These are phyloP conservation scores for Steatornis caripensis DNA, from an alignment of 2,113 vertebrate genomes.

Conservation along the genomic window DNA sequence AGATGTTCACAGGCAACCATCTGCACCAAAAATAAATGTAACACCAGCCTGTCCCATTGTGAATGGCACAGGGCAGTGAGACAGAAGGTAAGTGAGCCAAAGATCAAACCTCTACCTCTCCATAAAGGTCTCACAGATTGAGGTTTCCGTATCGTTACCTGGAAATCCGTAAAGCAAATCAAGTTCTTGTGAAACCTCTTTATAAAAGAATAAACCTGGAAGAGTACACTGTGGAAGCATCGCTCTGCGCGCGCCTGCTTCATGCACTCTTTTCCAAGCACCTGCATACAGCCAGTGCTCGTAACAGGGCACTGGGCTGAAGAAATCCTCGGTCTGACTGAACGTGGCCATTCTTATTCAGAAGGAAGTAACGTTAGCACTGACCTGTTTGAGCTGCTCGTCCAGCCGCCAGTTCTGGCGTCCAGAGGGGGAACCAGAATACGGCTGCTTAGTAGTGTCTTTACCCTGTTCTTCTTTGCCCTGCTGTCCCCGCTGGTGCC, in stretches of 20 bases:
- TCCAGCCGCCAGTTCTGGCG: constrained; percentile 82
- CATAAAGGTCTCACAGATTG: background rate
- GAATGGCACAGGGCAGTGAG: background rate
- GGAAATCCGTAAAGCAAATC: background rate
- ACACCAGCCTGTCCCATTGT: background rate
- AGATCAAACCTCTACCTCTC: background rate
- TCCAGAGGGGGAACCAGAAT: constrained; percentile 66
- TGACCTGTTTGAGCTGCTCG: constrained; percentile 88
- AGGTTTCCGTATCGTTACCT: background rate
- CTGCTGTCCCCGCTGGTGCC: constrained; percentile 49
- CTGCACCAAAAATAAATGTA: background rate
- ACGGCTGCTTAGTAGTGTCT: constrained; percentile 69
- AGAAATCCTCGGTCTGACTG: rapidly evolving
- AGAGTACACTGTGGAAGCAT: background rate
- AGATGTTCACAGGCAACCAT: background rate
- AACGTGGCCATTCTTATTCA: rapidly evolving
- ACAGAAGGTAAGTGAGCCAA: background rate
- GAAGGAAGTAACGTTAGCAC: background rate
- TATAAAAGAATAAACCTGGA: background rate
- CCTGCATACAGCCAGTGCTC: background rate
- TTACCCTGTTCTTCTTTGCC: constrained; percentile 83
- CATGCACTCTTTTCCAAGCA: background rate
- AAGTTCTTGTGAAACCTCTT: background rate
- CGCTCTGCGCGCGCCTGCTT: rapidly evolving
- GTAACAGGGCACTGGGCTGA: background rate